phyloP scores from a whole-genome alignment of 2,797 vertebrate genomes.

The Parauchenoglanis ngamensis region DNA sequence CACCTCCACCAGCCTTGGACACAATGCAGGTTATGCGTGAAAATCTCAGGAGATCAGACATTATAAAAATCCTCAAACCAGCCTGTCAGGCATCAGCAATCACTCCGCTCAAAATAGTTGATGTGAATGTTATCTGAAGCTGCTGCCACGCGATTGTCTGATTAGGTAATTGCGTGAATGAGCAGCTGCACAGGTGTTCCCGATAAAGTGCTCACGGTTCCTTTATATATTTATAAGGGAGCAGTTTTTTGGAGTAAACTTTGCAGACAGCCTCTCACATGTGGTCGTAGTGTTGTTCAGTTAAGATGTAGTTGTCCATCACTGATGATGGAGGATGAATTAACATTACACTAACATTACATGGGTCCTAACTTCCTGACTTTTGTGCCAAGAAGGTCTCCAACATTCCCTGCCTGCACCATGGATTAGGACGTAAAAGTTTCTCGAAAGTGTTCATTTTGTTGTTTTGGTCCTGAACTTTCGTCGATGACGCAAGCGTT shows the following conservation, averaged over 20 bases:
- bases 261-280: neutral
- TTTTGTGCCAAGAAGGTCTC: neutral
- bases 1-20: too few species aligned
- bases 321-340: neutral
- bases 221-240: neutral
- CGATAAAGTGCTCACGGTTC: too few species aligned
- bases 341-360: too few species aligned
- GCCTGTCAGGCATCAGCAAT: too few species aligned
- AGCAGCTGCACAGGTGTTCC: neutral
- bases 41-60: too few species aligned
- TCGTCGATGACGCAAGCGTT: neutral
- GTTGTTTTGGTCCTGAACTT: neutral
- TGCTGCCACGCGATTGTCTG: too few species aligned
- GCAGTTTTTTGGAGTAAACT: neutral
- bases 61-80: too few species aligned
- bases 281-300: neutral
- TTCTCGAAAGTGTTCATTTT: neutral
- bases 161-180: too few species aligned
- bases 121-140: too few species aligned
- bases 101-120: too few species aligned
- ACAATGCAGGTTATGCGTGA: too few species aligned
- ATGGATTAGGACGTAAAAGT: neutral
- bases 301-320: neutral
- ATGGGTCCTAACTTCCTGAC: neutral
- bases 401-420: neutral